These are phyloP conservation scores for Cinara cedri DNA, from an alignment of 2,888 invertebrate genomes.

Conservation along the genomic window DNA sequence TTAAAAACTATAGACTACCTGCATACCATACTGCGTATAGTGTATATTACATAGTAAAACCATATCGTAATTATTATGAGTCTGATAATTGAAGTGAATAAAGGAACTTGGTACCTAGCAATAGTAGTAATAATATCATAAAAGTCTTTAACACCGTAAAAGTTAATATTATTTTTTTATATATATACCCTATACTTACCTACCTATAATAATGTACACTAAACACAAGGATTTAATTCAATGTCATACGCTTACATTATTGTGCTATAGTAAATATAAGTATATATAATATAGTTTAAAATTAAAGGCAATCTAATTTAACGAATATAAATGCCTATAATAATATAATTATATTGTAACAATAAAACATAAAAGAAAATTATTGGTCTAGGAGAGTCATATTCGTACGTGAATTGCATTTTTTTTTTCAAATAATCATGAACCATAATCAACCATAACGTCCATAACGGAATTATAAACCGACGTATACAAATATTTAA, in stretches of 20 bases:
- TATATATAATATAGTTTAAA: too few relatives aligned
- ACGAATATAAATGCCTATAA: too few relatives aligned
- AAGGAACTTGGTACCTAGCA: neutral
- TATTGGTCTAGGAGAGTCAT: too few relatives aligned
- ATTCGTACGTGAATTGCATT: too few relatives aligned
- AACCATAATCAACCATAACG: too few relatives aligned
- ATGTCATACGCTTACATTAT: slow-evolving; percentile 14
- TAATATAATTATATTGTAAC: too few relatives aligned
- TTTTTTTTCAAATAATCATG: too few relatives aligned
- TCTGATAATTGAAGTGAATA: neutral
- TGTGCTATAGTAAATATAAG: neutral
- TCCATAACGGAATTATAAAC: neutral
- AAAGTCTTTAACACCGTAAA: slow-evolving; percentile 14
- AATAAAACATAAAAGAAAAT: too few relatives aligned
- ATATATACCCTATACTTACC: neutral
- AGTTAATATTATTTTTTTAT: neutral
- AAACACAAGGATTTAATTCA: slow-evolving; percentile 29
- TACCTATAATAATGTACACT: neutral
- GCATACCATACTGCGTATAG: neutral
- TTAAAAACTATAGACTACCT: neutral
- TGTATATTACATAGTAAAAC: neutral
- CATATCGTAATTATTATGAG: neutral
- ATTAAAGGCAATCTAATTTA: too few relatives aligned
- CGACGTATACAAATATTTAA: neutral
- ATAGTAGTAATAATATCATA: neutral